Evolutionary conservation across 2,113 vertebrate genomes (phyloP).

Genomic region (Hiodon tergisus): DNA sequence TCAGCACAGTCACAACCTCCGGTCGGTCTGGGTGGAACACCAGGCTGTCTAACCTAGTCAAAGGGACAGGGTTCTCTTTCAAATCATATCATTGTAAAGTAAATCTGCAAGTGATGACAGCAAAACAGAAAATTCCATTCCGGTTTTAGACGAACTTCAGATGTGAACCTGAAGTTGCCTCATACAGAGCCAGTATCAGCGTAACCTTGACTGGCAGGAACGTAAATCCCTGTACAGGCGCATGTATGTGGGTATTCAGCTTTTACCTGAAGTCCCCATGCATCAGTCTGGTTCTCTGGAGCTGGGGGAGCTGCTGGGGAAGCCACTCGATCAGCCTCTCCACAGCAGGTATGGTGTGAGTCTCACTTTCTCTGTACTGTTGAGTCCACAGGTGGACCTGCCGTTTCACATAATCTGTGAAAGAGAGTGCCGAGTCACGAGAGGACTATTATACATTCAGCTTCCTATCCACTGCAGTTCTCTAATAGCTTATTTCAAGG

Average conservation of each 20-base stretch:
- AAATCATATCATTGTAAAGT: not conserved
- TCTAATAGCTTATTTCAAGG: not conserved
- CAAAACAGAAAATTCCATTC: too few relatives aligned
- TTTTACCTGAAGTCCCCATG: conserved; percentile 75
- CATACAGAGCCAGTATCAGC: not conserved
- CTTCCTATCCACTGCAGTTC: not conserved
- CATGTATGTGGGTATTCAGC: not conserved
- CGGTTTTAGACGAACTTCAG: too few relatives aligned
- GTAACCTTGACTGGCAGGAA: not conserved
- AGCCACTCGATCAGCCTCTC: conserved; percentile 74
- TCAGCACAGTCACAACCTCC: conserved; percentile 69
- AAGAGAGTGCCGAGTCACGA: too few relatives aligned
- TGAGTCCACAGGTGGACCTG: conserved; percentile 66
- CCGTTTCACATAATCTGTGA: conserved; percentile 57
- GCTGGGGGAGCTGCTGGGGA: conserved; percentile 61
- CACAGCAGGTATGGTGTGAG: conserved; percentile 58
- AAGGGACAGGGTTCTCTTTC: not conserved
- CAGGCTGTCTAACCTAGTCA: conserved; percentile 69
- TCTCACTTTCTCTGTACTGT: conserved; percentile 64
- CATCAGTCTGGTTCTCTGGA: conserved; percentile 55
- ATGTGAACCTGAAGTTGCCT: not conserved
- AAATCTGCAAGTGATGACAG: too few relatives aligned
- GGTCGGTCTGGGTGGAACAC: conserved; percentile 69
- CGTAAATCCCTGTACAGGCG: not conserved
- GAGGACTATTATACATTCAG: too few relatives aligned